Conservation (phyloP, 1,140 invertebrate genomes). For the Bombus terrestris region DNA sequence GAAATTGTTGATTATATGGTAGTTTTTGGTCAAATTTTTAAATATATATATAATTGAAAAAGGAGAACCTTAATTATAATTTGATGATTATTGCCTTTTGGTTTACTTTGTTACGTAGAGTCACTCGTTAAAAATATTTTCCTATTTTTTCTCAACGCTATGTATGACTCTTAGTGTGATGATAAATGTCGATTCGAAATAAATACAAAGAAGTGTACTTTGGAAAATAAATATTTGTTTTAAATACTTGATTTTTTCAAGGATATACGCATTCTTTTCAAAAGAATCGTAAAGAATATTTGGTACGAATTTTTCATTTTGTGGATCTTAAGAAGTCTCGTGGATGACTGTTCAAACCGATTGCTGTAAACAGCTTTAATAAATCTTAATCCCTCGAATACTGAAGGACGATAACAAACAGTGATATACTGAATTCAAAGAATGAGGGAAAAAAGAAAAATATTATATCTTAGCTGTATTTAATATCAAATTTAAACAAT, state of each 20-base stretch:
- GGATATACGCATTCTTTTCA: too few relatives aligned
- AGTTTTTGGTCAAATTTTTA: not conserved
- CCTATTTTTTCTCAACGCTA: not conserved
- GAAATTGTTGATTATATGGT: too few relatives aligned
- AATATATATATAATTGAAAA: not conserved
- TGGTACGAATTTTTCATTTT: not conserved
- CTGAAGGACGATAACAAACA: too few relatives aligned
- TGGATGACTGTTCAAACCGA: too few relatives aligned
- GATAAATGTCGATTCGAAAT: not conserved
- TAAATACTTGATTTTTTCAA: not conserved
- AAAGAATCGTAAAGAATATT: too few relatives aligned
- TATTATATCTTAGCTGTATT: not conserved
- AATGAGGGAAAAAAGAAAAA: not conserved
- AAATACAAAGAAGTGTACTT: not conserved
- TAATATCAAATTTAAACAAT: constrained; percentile 13
- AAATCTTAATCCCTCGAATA: too few relatives aligned
- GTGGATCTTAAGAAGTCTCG: not conserved
- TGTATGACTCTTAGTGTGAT: not conserved
- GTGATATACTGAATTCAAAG: too few relatives aligned
- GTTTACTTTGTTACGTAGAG: not conserved
- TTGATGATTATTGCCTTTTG: not conserved
- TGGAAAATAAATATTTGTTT: not conserved
- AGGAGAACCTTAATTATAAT: not conserved
- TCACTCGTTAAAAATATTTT: not conserved
- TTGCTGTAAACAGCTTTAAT: too few relatives aligned